A percentile compares a stretch with the other conserved stretches of the same genome.
Evolutionary conservation across 2,888 invertebrate species (phyloP).

Genomic region (Baronia brevicornis): DNA sequence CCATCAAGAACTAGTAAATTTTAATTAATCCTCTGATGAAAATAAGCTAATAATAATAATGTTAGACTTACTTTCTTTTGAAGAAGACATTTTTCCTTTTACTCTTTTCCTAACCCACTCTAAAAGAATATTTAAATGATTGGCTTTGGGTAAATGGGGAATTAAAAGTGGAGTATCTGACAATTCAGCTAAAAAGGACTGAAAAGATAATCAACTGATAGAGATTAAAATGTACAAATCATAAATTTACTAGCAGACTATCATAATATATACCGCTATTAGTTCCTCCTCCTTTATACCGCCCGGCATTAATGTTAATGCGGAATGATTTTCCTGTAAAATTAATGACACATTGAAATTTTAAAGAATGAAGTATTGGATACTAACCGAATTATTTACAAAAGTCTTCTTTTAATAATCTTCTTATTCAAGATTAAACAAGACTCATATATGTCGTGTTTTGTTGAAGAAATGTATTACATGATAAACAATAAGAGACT

Average conservation of each 20-base stretch:
- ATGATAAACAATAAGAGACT: no score
- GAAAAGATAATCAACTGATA: conserved; percentile 19
- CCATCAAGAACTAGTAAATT: neutral
- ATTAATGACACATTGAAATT: neutral
- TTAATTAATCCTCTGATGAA: neutral
- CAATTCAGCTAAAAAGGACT: conserved; percentile 58
- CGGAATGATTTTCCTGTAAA: conserved; percentile 38
- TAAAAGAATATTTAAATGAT: conserved; percentile 47
- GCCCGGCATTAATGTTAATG: conserved; percentile 39
- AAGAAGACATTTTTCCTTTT: conserved; percentile 38
- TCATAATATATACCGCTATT: conserved; percentile 34
- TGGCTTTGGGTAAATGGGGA: conserved; percentile 58
- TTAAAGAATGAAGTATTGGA: neutral
- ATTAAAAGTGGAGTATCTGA: conserved; percentile 49
- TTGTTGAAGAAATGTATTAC: no score
- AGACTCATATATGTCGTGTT: no score
- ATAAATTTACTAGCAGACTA: no score
- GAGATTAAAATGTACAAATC: neutral
- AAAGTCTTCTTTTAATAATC: no score
- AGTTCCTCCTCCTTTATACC: conserved; percentile 46
- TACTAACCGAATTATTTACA: neutral
- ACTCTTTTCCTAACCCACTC: conserved; percentile 54
- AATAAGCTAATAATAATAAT: neutral
- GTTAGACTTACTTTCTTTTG: conserved; percentile 38
- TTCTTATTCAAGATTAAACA: no score